Conservation (phyloP, 2,797 vertebrate genomes). For the Catamblyrhynchus diadema region DNA sequence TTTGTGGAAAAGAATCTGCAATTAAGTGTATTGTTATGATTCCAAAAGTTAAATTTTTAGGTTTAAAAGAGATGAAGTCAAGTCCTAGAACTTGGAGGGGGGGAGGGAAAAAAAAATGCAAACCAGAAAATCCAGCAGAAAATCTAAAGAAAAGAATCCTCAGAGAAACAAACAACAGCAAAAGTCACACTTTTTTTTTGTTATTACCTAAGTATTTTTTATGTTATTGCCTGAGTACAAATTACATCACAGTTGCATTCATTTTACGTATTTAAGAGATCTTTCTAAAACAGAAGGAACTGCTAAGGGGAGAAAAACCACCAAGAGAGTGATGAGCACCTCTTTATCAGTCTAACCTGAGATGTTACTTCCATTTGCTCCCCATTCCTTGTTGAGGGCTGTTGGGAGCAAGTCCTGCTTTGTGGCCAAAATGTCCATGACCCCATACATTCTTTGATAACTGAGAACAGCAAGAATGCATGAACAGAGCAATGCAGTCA, state of each 20-base stretch:
- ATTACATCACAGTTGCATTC: not conserved
- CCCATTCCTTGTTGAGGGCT: not conserved
- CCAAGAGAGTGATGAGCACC: not conserved
- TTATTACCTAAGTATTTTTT: not conserved
- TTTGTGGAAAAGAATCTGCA: not conserved
- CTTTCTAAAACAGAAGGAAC: not conserved
- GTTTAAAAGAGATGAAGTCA: not conserved
- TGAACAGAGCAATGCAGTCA: not conserved
- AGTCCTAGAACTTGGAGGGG: fast-evolving
- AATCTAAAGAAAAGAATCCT: not conserved
- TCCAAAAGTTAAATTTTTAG: not conserved
- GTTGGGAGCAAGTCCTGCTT: not conserved
- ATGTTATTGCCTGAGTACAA: not conserved
- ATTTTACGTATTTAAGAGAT: not conserved
- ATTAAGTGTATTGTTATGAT: not conserved
- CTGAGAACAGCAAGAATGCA: not conserved
- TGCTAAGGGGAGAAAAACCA: fast-evolving
- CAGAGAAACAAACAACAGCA: not conserved
- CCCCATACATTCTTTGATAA: not conserved
- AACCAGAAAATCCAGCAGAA: not conserved
- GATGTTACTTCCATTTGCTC: not conserved
- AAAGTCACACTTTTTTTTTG: not conserved
- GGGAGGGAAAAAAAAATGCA: fast-evolving
- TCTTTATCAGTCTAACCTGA: not conserved
- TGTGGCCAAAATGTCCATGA: not conserved